Evolutionary conservation across 2,888 invertebrate genomes (phyloP).

Genomic region (Axea sp.): DNA sequence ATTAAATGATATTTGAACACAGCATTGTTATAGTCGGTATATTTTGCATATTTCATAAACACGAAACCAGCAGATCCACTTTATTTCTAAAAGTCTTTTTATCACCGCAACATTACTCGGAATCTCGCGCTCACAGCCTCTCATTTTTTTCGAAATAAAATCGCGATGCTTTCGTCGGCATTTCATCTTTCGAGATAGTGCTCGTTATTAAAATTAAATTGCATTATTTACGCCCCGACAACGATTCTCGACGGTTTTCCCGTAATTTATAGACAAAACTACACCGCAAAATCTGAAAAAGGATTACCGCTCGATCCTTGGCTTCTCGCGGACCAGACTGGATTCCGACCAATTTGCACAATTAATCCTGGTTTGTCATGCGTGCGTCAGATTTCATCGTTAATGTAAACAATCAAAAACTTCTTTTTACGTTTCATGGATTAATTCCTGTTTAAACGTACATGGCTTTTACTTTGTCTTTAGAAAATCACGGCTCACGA

Average conservation of each 20-base stretch:
- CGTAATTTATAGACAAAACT: constrained; percentile 68
- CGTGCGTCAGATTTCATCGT: constrained; percentile 72
- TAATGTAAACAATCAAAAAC: constrained; percentile 66
- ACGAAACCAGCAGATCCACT: too few relatives aligned
- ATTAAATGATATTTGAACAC: too few relatives aligned
- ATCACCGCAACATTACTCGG: constrained; percentile 7
- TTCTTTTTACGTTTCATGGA: constrained; percentile 28
- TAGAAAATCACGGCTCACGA: too few relatives aligned
- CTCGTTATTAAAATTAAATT: constrained; percentile 75
- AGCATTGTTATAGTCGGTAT: too few relatives aligned
- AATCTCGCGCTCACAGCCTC: constrained; percentile 5
- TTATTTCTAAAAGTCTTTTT: constrained; percentile 27
- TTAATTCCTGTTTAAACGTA: too few relatives aligned
- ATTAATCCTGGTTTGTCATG: constrained; percentile 76
- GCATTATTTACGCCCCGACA: constrained; percentile 74
- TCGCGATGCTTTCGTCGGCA: constrained; percentile 32
- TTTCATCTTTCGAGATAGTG: constrained; percentile 35
- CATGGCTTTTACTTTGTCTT: too few relatives aligned
- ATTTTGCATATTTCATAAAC: too few relatives aligned
- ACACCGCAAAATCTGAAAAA: constrained; percentile 71
- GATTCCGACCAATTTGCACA: constrained; percentile 70
- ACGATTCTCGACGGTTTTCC: constrained; percentile 71
- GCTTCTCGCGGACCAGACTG: constrained; percentile 13
- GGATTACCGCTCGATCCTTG: constrained; percentile 33
- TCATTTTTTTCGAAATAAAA: constrained; percentile 25